A percentile compares a stretch with the other conserved stretches of the same genome.
Conservation (phyloP, 2,113 vertebrate genomes). For the Piprites chloris region DNA sequence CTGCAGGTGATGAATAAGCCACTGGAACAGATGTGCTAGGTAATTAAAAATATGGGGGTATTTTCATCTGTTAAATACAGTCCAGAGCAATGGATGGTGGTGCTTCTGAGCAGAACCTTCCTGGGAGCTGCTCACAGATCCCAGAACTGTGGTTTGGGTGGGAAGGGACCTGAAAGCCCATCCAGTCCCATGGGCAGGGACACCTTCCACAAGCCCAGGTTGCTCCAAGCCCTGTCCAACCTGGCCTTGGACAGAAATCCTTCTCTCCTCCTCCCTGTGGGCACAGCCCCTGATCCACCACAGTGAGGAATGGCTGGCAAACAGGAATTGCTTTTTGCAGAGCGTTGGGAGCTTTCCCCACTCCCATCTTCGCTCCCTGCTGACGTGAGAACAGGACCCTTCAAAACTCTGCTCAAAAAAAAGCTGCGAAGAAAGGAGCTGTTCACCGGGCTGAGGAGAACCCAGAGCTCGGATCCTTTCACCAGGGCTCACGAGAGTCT, state of each 20-base stretch:
- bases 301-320: no score
- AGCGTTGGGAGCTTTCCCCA: no score
- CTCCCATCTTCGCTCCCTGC: no score
- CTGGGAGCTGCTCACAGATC: neutral
- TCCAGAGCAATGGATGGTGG: neutral
- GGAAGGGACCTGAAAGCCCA: neutral
- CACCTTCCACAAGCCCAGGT: neutral
- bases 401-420: no score
- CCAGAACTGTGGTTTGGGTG: neutral
- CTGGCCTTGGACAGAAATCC: neutral
- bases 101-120: neutral
- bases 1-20: neutral
- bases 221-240: neutral
- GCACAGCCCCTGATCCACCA: no score
- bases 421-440: no score
- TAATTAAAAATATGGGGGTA: neutral
- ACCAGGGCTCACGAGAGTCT: no score
- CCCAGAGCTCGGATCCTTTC: no score
- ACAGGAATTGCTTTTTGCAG: no score
- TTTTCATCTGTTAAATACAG: neutral
- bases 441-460: no score
- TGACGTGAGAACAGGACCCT: no score
- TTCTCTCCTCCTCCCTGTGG: no score
- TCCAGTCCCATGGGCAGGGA: neutral
- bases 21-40: neutral